These are phyloP conservation scores for Mus spretus DNA, from an alignment of 2,797 vertebrate genomes.

Conservation along the genomic window DNA sequence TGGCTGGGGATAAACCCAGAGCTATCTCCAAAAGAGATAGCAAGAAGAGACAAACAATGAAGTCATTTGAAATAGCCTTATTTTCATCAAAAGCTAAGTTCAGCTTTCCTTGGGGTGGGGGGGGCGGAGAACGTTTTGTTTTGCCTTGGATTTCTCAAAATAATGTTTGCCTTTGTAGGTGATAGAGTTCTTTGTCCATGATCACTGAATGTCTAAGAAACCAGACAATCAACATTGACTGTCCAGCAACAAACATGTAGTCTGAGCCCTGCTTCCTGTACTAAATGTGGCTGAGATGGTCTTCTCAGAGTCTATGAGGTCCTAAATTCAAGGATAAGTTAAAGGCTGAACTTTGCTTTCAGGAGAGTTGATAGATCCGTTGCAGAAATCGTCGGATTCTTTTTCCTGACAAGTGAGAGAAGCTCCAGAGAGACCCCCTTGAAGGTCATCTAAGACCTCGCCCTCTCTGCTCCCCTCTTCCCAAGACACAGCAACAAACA, in stretches of 20 bases:
- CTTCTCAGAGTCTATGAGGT: background rate
- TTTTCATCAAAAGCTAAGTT: conserved; percentile 66
- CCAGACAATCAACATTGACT: no score
- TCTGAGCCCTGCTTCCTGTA: background rate
- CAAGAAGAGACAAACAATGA: conserved; percentile 63
- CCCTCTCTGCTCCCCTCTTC: accelerated
- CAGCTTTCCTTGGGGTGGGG: conserved; percentile 36
- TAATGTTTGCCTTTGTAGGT: background rate
- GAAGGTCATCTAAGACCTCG: no score
- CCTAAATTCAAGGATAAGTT: conserved; percentile 14
- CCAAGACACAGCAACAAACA: no score
- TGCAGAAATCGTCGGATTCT: background rate
- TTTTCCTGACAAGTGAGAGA: background rate
- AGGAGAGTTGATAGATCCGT: background rate
- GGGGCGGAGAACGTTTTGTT: background rate
- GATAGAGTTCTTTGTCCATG: background rate
- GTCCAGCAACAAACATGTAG: background rate
- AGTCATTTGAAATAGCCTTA: conserved; percentile 49
- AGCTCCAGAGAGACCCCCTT: background rate
- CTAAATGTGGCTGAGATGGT: background rate
- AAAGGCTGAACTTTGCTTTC: background rate
- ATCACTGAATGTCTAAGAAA: background rate
- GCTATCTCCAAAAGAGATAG: conserved; percentile 52
- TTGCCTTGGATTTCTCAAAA: conserved; percentile 57
- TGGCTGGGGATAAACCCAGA: background rate